These are phyloP conservation scores for Parelbella ahira DNA, from an alignment of 2,888 invertebrate genomes.

Conservation along the genomic window DNA sequence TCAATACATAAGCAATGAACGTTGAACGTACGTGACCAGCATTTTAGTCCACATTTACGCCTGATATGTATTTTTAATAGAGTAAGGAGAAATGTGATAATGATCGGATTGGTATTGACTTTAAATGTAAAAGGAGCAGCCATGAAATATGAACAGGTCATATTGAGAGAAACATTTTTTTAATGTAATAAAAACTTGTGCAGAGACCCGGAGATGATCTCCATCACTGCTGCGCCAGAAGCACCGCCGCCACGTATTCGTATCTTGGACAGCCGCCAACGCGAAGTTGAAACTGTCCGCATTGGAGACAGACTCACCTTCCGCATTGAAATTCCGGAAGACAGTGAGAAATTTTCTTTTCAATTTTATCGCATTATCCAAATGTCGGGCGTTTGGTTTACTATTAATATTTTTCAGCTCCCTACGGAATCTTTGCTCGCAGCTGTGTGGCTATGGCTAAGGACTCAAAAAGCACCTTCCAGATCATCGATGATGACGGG, in stretches of 20 bases:
- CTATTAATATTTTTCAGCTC: slow-evolving; percentile 82
- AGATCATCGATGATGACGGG: slow-evolving; percentile 97
- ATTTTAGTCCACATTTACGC: slow-evolving; percentile 41
- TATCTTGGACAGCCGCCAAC: slow-evolving; percentile 90
- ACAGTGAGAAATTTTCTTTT: slow-evolving; percentile 84
- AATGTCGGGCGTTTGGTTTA: too few species aligned
- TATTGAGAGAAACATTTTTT: not conserved
- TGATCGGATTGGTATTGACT: slow-evolving; percentile 28
- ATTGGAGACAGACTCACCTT: slow-evolving; percentile 97
- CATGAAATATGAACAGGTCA: too few species aligned
- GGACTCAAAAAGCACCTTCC: slow-evolving; percentile 97
- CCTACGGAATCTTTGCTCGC: slow-evolving; percentile 96
- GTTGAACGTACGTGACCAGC: slow-evolving; percentile 45
- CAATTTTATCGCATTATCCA: slow-evolving; percentile 5
- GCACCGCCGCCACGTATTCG: slow-evolving; percentile 96
- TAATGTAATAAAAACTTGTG: slow-evolving; percentile 26
- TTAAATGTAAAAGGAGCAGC: slow-evolving; percentile 2
- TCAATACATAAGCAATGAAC: slow-evolving; percentile 23
- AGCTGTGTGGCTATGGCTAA: slow-evolving; percentile 98
- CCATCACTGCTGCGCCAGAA: slow-evolving; percentile 96
- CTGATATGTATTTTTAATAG: slow-evolving; percentile 44
- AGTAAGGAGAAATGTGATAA: slow-evolving; percentile 38
- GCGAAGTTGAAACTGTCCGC: slow-evolving; percentile 96
- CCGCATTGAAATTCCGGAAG: slow-evolving; percentile 97
- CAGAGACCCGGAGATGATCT: slow-evolving; percentile 97